Evolutionary conservation across 2,888 invertebrate species (phyloP).

Genomic region (Dasysyrphus tricinctus): DNA sequence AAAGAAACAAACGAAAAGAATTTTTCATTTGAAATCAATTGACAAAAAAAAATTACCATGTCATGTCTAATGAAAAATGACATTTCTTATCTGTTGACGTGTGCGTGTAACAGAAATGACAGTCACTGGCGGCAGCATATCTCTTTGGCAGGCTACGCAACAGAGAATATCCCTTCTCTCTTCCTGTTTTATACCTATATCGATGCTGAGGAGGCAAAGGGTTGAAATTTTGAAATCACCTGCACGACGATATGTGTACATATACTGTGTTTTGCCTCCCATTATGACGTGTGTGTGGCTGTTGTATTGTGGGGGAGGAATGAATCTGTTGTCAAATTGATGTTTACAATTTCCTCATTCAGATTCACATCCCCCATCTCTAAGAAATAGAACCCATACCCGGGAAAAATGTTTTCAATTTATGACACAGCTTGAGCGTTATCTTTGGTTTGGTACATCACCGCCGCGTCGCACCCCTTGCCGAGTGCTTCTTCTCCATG

Average conservation of each 20-base stretch:
- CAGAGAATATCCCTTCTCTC: conserved; percentile 9
- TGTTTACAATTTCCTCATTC: conserved; percentile 73
- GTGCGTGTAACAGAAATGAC: conserved; percentile 55
- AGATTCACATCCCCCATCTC: conserved; percentile 11
- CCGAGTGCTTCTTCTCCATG: no score
- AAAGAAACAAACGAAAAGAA: conserved; percentile 27
- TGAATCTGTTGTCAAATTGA: conserved; percentile 73
- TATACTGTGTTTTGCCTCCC: conserved; percentile 13
- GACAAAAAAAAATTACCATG: conserved; percentile 66
- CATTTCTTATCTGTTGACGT: conserved; percentile 73
- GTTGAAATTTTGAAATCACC: conserved; percentile 61
- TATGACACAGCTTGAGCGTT: conserved; percentile 74
- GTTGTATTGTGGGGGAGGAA: conserved; percentile 22
- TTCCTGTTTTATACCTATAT: background rate
- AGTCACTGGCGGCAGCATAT: conserved; percentile 53
- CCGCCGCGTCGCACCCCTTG: background rate
- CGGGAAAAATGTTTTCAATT: conserved; percentile 68
- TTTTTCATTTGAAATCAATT: conserved; percentile 65
- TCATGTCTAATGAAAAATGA: conserved; percentile 73
- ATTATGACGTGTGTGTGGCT: conserved; percentile 1
- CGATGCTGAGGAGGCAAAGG: conserved; percentile 28
- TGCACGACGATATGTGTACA: conserved; percentile 20
- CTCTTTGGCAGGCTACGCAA: conserved; percentile 24
- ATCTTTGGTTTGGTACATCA: conserved; percentile 51
- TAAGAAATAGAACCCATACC: conserved; percentile 3